Percentiles rank a stretch among this genome's conserved stretches.
phyloP scores from a whole-genome alignment of 2,797 vertebrate species.

The Lepidocolaptes lacrymiger region DNA sequence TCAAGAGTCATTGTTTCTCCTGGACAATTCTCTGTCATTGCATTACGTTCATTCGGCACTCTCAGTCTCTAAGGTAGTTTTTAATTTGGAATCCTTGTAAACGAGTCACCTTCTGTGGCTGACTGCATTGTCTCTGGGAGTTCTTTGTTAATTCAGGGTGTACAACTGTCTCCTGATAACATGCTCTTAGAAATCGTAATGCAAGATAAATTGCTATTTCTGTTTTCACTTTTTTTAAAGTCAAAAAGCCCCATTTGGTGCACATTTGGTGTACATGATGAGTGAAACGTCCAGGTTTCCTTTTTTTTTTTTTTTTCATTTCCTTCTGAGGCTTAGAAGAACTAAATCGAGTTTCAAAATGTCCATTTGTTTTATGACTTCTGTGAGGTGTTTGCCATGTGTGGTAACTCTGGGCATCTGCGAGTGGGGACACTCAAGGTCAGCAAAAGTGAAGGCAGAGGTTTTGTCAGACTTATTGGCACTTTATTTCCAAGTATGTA shows the following conservation, averaged over 20 bases:
- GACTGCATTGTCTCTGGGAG: background rate
- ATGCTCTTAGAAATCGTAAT: background rate
- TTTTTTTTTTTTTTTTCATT: background rate
- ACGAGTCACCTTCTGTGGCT: fast-evolving
- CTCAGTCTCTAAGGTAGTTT: background rate
- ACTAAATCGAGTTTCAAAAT: background rate
- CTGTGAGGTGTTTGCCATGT: background rate
- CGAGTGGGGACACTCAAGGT: background rate
- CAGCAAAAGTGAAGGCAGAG: background rate
- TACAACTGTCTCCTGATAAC: background rate
- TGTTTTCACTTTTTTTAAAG: background rate
- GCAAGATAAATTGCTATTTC: background rate
- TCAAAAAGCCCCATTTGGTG: background rate
- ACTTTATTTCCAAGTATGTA: slow-evolving; percentile 7
- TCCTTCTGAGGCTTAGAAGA: background rate
- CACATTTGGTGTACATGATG: background rate
- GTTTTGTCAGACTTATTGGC: background rate
- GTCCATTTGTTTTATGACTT: background rate
- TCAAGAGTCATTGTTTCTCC: background rate
- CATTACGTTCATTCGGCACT: background rate
- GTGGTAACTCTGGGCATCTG: background rate
- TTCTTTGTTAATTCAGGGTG: background rate
- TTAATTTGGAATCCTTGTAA: background rate
- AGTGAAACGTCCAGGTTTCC: background rate
- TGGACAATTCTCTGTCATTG: fast-evolving